Conservation (phyloP, 2,113 vertebrate species). For the Pelusios castaneus region DNA sequence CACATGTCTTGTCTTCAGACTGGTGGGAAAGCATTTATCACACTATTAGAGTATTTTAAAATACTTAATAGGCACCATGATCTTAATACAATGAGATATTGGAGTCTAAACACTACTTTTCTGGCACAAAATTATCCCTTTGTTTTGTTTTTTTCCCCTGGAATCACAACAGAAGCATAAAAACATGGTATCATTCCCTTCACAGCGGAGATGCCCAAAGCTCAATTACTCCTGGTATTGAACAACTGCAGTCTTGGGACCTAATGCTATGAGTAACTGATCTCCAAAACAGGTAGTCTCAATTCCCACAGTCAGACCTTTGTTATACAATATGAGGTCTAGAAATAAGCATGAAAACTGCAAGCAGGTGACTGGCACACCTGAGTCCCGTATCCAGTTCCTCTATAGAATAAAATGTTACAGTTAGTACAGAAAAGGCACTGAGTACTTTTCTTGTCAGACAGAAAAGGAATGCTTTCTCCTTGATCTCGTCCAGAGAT, state of each 20-base stretch:
- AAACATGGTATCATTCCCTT: not conserved
- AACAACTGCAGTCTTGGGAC: not conserved
- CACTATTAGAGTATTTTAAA: not conserved
- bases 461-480: constrained; percentile 17
- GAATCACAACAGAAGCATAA: not conserved
- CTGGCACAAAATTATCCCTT: not conserved
- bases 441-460: constrained; percentile 1
- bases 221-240: not conserved
- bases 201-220: not conserved
- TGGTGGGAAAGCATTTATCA: not conserved
- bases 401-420: not conserved
- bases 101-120: not conserved
- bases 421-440: not conserved
- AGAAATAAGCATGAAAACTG: not conserved
- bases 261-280: not conserved
- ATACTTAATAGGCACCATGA: not conserved
- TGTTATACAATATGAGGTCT: not conserved
- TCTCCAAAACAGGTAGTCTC: not conserved
- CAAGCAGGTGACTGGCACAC: not conserved
- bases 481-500: constrained; percentile 52
- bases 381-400: not conserved
- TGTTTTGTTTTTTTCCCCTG: not conserved
- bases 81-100: not conserved
- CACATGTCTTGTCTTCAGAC: not conserved
- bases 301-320: not conserved